Conservation (phyloP, 1,140 invertebrate species). For the Subanguina moxae region DNA sequence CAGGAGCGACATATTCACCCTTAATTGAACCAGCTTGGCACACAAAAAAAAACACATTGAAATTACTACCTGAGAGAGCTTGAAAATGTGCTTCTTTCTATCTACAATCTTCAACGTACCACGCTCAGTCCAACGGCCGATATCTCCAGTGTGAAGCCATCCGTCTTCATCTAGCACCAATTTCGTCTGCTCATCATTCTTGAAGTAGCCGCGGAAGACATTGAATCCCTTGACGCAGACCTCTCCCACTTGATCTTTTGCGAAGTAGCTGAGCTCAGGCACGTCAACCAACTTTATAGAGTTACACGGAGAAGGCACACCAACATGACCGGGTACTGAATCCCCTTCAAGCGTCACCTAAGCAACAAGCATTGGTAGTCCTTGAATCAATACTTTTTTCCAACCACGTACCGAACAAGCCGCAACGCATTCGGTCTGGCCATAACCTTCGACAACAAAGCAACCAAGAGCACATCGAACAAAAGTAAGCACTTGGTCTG, state of each 20-base stretch:
- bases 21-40: too few relatives aligned
- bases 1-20: slow-evolving; percentile 66
- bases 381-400: not conserved
- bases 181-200: slow-evolving; percentile 61
- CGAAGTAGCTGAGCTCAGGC: slow-evolving; percentile 57
- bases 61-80: slow-evolving; percentile 61
- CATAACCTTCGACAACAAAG: slow-evolving; percentile 74
- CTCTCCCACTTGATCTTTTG: slow-evolving; percentile 52
- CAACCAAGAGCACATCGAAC: slow-evolving; percentile 84
- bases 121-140: slow-evolving; percentile 60
- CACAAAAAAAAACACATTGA: not conserved
- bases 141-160: slow-evolving; percentile 60
- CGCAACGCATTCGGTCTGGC: slow-evolving; percentile 91
- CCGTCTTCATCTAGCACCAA: slow-evolving; percentile 62
- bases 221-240: slow-evolving; percentile 56
- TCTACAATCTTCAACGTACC: slow-evolving; percentile 64
- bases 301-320: slow-evolving; percentile 55
- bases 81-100: slow-evolving; percentile 65
- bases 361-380: slow-evolving; percentile 44
- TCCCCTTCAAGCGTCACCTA: slow-evolving; percentile 56
- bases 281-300: slow-evolving; percentile 58
- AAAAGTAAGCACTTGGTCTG: slow-evolving; percentile 87
- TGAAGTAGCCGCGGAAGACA: slow-evolving; percentile 59
- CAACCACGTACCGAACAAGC: slow-evolving; percentile 3
- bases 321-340: slow-evolving; percentile 56